Base-by-base conservation (phyloP, 2,113 vertebrate species). In the Crotalus tigris region DNA sequence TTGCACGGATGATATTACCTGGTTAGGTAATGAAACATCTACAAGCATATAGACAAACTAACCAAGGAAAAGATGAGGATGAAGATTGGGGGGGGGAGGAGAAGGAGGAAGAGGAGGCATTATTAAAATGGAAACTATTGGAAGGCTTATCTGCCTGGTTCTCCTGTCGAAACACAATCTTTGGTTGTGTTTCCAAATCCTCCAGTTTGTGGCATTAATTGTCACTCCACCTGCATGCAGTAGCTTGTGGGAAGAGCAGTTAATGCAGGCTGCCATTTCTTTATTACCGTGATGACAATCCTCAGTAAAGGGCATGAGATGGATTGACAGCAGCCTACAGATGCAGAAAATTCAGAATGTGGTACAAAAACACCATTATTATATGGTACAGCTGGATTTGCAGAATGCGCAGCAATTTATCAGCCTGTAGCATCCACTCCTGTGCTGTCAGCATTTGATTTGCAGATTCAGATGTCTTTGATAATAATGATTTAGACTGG, bases 201-300 rank as follows among this genome's bases (percentile, higher is more conserved):
- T 89, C 75, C 93, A 95, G 91, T 88, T 93, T 1, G 0, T 88
- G 92, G 87, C 1, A 9, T n/a, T 87, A 95, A 89, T 94, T 96
- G 90, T 39, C 64, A 88, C 86, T 93, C 9, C 10, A 33, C 91
- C 93, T 3, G 10, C n/a, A 75, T 0, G 75, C 96, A 94, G 55
- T 92, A 95, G 95, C 95, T 94, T 93, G 91, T 75, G 90, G 95
- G 93, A 95, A 44, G 94, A 91, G 93, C 97, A 97, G 96, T 97
- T 96, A 96, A 95, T 3, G 94, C 95, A 94, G 96, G 95, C 96
- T 95, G 95, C 95, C 97, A 97, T 97, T 96, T 97, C 96, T 96
- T 96, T 96, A 97, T 97, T 96, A 97, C 92, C 94, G 94, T 96
- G 97, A 97, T 96, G 95, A 96, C 96, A 95, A 96, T 96, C 95